phyloP scores from a whole-genome alignment of 2,888 invertebrate genomes.

The Diadromus collaris region DNA sequence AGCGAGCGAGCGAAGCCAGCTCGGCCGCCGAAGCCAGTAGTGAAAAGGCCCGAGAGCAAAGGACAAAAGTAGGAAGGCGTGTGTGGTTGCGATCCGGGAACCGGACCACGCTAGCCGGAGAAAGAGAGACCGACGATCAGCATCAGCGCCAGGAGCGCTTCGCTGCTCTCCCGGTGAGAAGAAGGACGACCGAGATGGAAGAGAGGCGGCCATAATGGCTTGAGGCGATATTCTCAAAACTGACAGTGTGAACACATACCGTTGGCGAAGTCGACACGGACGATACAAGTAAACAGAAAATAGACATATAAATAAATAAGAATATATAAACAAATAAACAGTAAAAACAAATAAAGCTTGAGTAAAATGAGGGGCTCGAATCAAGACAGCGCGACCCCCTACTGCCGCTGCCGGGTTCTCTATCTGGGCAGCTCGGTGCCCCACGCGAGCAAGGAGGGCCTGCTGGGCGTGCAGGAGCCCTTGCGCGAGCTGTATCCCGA shows the following conservation, averaged over 20 bases:
- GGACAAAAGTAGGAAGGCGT: conserved; percentile 42
- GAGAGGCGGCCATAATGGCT: conserved; percentile 76
- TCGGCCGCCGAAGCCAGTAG: conserved; percentile 27
- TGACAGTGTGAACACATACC: conserved; percentile 64
- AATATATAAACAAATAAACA: neutral
- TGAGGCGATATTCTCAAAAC: conserved; percentile 73
- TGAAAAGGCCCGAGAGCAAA: conserved; percentile 44
- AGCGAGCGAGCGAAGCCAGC: conserved; percentile 54
- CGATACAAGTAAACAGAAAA: too few species aligned
- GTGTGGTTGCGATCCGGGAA: conserved; percentile 27
- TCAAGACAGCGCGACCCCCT: conserved; percentile 92
- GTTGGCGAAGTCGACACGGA: conserved; percentile 56
- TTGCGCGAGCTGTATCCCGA: conserved; percentile 97
- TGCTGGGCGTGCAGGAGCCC: conserved; percentile 98
- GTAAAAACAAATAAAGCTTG: neutral
- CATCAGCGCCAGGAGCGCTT: neutral
- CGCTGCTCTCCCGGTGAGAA: conserved; percentile 15
- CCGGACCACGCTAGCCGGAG: conserved; percentile 7
- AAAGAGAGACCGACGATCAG: neutral
- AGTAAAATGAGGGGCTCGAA: conserved; percentile 76
- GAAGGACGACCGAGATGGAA: conserved; percentile 58
- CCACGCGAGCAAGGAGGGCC: conserved; percentile 98
- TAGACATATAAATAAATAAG: neutral
- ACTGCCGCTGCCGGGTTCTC: conserved; percentile 97
- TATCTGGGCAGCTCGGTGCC: conserved; percentile 98